Base-by-base conservation (phyloP, 2,797 vertebrate genomes). In the Macrochelys suwanniensis region DNA sequence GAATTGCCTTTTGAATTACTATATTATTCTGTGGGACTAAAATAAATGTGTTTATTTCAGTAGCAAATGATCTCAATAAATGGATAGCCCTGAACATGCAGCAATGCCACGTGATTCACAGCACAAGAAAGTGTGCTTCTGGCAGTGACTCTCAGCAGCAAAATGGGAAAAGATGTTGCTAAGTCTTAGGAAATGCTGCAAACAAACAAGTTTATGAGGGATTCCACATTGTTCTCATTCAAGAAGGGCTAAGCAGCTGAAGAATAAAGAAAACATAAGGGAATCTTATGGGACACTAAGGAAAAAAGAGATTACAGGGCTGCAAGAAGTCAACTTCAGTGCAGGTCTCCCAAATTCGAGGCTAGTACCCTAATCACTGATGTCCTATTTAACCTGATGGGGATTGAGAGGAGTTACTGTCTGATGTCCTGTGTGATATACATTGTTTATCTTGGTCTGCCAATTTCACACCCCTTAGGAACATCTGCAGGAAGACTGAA, bases 31-130 rank as follows among this genome's bases (percentile, higher is more conserved):
- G 56, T 11, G 5, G 54, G 79, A 95, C 82, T 71, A 87, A 96
- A 96, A 97, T 93, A 94, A 93, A 94, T 1, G 50, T 3, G 6
- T 91, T 74, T 93, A 53, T 94, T 84, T 91, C 96, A 94, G 71
- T 89, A 93, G 92, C 88, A 85, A 96, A 80, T 85, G 89, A 88
- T 93, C 84, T 80, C 54, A 56, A 19, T 89, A 92, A 96, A 91
- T 89, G 93, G 89, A 91, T 71, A 84, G 82, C 80, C 83, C 47
- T 56, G 10, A 45, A 45, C 47, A 0, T 0, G 82, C 71, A 87
- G 51, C 51, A 21, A 71, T 85, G 13, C 53, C 13, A 80, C 79
- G 65, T 82, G 80, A 86, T 19, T 61, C 56, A 12, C 28, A 17
- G 37, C 59, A 49, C 16, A 31, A 56, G 33, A 84, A 33, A 85